phyloP scores from a whole-genome alignment of 30 jellyfish, hydroid and myxozoan genomes.

The Turritopsis rubra region DNA sequence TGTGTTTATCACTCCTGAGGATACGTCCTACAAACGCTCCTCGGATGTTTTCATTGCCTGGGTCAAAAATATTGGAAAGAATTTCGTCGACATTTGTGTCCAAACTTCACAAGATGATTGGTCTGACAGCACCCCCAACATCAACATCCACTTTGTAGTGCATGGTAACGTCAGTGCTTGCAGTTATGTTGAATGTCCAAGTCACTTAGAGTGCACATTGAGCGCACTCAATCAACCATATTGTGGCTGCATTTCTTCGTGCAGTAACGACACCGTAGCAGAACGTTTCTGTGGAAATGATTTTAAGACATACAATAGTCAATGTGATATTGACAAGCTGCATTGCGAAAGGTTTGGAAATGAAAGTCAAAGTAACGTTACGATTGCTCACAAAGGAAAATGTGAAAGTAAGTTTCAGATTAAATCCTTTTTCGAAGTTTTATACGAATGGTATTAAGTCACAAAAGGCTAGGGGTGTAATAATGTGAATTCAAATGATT shows the following conservation, averaged over 20 bases:
- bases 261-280: neutral
- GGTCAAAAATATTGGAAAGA: slow-evolving; percentile 6
- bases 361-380: neutral
- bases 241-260: slow-evolving; percentile 22
- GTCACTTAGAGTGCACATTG: slow-evolving; percentile 17
- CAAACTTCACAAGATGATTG: neutral
- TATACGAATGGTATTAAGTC: neutral
- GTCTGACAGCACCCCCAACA: neutral
- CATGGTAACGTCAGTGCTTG: slow-evolving; percentile 23
- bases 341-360: slow-evolving; percentile 18
- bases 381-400: slow-evolving; percentile 12
- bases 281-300: slow-evolving; percentile 10
- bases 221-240: neutral
- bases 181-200: slow-evolving; percentile 2
- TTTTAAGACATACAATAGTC: neutral
- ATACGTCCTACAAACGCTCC: neutral
- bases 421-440: neutral
- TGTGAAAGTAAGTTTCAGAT: slow-evolving; percentile 13
- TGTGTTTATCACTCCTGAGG: slow-evolving; percentile 21
- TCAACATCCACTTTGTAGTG: slow-evolving; percentile 18
- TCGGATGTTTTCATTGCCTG: neutral
- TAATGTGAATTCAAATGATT: too few species aligned
- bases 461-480: neutral
- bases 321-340: slow-evolving; percentile 9
- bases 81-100: slow-evolving; percentile 14